These are phyloP conservation scores for Morbakka virulenta DNA, from an alignment of 30 jellyfish, hydroid and myxozoan genomes.

Conservation along the genomic window DNA sequence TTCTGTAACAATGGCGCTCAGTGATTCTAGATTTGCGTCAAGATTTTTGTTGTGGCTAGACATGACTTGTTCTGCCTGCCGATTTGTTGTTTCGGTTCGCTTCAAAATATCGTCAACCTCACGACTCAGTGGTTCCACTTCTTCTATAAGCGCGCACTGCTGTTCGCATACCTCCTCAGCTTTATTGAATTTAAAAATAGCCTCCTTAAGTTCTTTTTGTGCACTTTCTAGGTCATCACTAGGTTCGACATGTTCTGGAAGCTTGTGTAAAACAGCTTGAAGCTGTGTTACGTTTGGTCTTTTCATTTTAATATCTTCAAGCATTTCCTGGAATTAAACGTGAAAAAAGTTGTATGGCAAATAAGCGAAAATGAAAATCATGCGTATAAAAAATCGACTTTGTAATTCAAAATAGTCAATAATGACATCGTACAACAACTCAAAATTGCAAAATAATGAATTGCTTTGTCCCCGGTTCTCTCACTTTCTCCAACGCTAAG, in stretches of 20 bases:
- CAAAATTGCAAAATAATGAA: too few relatives aligned
- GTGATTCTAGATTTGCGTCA: too few relatives aligned
- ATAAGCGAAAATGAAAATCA: neutral
- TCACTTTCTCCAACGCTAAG: too few relatives aligned
- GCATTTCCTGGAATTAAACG: slow-evolving; percentile 48
- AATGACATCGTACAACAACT: too few relatives aligned
- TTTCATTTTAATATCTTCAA: slow-evolving; percentile 52
- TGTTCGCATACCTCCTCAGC: slow-evolving; percentile 45
- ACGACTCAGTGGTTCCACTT: slow-evolving; percentile 62
- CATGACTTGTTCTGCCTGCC: slow-evolving; percentile 56
- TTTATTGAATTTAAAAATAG: slow-evolving; percentile 58
- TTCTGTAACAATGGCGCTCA: too few relatives aligned
- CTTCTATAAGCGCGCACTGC: slow-evolving; percentile 42
- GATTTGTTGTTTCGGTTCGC: slow-evolving; percentile 42
- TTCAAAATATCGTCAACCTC: slow-evolving; percentile 27
- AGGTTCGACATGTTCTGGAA: slow-evolving; percentile 37
- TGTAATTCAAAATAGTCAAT: neutral
- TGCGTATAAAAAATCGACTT: neutral
- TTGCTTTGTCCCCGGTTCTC: too few relatives aligned
- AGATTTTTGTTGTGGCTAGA: too few relatives aligned
- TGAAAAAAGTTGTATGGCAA: too few relatives aligned
- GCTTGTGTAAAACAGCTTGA: slow-evolving; percentile 34
- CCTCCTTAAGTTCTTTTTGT: slow-evolving; percentile 61
- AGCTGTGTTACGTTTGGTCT: slow-evolving; percentile 38
- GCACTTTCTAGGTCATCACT: slow-evolving; percentile 59